phyloP scores from a whole-genome alignment of 2,888 invertebrate species.

The Dendrolimus pini region DNA sequence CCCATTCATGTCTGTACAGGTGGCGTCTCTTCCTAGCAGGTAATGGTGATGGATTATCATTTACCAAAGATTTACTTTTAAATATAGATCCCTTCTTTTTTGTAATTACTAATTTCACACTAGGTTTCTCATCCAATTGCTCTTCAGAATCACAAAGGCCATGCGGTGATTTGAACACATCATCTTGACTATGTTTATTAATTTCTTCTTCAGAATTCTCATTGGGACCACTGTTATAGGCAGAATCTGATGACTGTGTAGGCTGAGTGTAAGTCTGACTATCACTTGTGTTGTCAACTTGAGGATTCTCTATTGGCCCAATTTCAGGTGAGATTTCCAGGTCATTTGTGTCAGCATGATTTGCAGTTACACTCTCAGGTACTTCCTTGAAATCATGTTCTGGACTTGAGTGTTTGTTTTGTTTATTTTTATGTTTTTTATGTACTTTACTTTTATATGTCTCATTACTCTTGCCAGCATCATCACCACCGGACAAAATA shows the following conservation, averaged over 20 bases:
- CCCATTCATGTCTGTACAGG: conserved; percentile 93
- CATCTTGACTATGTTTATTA: conserved; percentile 53
- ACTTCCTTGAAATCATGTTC: conserved; percentile 26
- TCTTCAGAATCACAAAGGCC: conserved; percentile 48
- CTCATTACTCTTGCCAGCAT: conserved; percentile 38
- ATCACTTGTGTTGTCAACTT: conserved; percentile 36
- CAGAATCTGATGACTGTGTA: conserved; percentile 59
- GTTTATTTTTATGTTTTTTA: conserved; percentile 50
- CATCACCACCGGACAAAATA: conserved; percentile 47
- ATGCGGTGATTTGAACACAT: conserved; percentile 64
- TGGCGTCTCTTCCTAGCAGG: conserved; percentile 85
- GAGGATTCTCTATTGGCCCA: conserved; percentile 23
- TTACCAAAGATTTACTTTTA: conserved; percentile 85
- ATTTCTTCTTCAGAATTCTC: conserved; percentile 61
- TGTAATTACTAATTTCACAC: conserved; percentile 83
- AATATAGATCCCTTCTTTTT: conserved; percentile 94
- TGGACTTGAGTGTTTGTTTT: conserved; percentile 47
- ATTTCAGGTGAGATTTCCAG: conserved; percentile 12
- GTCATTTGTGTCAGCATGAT: conserved; percentile 15
- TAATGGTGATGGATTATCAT: conserved; percentile 75
- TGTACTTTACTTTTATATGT: conserved; percentile 37
- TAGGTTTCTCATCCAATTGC: conserved; percentile 65
- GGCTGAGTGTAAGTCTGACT: conserved; percentile 42
- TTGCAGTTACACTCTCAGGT: conserved; percentile 19
- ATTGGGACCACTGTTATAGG: conserved; percentile 65